Base-by-base conservation (phyloP, 2,797 vertebrate species). In the Chaunax sp. region DNA sequence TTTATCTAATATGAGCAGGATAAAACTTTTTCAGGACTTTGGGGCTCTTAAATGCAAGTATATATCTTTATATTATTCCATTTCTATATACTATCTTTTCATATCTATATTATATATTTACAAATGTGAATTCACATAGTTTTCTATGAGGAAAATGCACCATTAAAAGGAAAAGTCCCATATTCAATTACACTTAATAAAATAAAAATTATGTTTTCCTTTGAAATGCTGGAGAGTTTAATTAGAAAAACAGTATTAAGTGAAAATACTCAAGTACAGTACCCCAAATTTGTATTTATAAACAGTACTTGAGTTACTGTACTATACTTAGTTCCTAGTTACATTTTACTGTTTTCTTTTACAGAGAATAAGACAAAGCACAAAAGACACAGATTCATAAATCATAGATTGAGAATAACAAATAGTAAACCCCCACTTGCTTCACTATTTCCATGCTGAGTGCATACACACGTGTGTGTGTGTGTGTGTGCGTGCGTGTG, bases 381-480 rank as follows among this genome's bases (percentile, higher is more conserved):
- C 22, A 18, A 5, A 38, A 46, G 7, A 54, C 58, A 47, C 18
- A 41, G 5, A 25, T 23, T 20, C 59, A 52, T 28, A 30, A 46
- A 56, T 15, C 1, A 19, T 19, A 52, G 37, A 70, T 55, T 23
- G 49, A 15, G 25, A 54, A 47, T 33, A 43, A 59, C 0, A 5
- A 26, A 64, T 45, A 55, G 43, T 38, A 30, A 64, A 54, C 46
- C 59, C 15, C n/a, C 38, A 22, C 12, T 26, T 6, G 4, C 26
- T 61, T 63, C 5, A 54, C 25, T 20, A 52, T 81, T 73, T 78
- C 37, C 61, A 65, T 71, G 59, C 3, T 71, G 18, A 46, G 25
- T 53, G 57, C 30, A 33, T 59, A 38, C 15, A 8, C 8, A 8
- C 8, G 28, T 51, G 60, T 40, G 47, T 35, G 51, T 46, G 40